Evolutionary conservation across 2,888 invertebrate genomes (phyloP), one percentile per base, ranked within the genome.

Genomic region (Chironomus tentans): DNA sequence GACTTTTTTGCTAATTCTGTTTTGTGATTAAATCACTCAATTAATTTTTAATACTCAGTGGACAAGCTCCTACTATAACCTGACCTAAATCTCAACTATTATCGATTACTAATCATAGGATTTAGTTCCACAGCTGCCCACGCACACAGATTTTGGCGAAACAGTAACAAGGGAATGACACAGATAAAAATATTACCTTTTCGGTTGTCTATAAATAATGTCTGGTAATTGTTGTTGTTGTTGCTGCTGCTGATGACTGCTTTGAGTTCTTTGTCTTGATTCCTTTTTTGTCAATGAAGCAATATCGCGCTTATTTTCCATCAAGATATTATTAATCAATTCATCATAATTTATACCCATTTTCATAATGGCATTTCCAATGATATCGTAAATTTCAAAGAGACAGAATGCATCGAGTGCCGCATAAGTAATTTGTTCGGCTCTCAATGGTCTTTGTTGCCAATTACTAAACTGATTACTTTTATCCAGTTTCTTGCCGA

Each of bases 401-500:
- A 97, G 85, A 80, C 95, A 94, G 85, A 89, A 91, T 0, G 96
- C 95, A 86, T 97, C 97, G 74, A 95, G 83, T 47, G 95, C 95
- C 77, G 95, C 95, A 86, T 95, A 95, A 65, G 86, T 83, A 77
- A 94, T 87, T 85, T 96, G 95, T 77, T 90, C 90, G 62, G 87
- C 85, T 70, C 94, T 85, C 73, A 96, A 81, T 10, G 95, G 95
- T 78, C 95, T 86, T 79, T 90, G 88, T 80, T 94, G 92, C 95
- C 95, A 96, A 83, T 95, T 94, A 0, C 94, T 94, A 84, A 94
- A 93, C 81, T 95, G 95, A 84, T 95, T 93, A n/a, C 90, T 89
- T 83, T 96, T 96, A 83, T 93, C 89, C 62, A 96, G 83, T 68
- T 90, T 89, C 76, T 87, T 85, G 5, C 94, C 94, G 80, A 94